Evolutionary conservation across 1,140 invertebrate species (phyloP), one percentile per base, ranked within the genome.

Genomic region (Nasonia giraulti): DNA sequence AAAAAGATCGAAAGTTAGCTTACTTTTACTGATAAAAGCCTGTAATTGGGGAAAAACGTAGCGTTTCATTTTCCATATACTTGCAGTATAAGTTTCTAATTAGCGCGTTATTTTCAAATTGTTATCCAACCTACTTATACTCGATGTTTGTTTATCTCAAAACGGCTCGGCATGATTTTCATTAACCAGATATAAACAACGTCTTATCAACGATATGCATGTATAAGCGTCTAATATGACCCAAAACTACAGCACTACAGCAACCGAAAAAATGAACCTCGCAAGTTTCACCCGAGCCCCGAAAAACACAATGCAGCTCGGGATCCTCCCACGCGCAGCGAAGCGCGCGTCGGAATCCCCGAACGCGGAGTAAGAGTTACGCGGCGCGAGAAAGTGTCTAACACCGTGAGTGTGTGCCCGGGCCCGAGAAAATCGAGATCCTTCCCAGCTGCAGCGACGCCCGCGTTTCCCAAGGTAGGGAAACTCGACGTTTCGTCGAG

Each of bases 401-500:
- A 40, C 14, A n/a, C 37, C 23, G 78, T 27, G 23, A 62, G 47
- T 37, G 55, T 76, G 74, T 76, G 75, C 47, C 37, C 37, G 23
- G 66, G 14, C 76, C 20, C 0, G 66, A 74, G 84, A 85, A 81
- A 85, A 81, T 81, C 79, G 73, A 85, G 84, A 76, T 85, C 79
- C 84, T 77, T 81, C 68, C 33, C 27, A 76, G 27, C 33, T 55
- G 82, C 33, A 11, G 23, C 33, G 44, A 47, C 76, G 37, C 17
- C 20, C 23, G 12, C 23, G 12, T 85, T 80, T 85, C 73, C 84
- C 84, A 76, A 81, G 79, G 84, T 80, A 73, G 84, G 84, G 84
- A 81, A 85, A 85, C 78, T 81, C 20, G 69, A 37, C 74, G 55
- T 75, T 83, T 83, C 47, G 83, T 23, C 66, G 82, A 47, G 55